These are phyloP conservation scores for Triops longicaudatus DNA, from an alignment of 1,140 invertebrate species.

Conservation along the genomic window DNA sequence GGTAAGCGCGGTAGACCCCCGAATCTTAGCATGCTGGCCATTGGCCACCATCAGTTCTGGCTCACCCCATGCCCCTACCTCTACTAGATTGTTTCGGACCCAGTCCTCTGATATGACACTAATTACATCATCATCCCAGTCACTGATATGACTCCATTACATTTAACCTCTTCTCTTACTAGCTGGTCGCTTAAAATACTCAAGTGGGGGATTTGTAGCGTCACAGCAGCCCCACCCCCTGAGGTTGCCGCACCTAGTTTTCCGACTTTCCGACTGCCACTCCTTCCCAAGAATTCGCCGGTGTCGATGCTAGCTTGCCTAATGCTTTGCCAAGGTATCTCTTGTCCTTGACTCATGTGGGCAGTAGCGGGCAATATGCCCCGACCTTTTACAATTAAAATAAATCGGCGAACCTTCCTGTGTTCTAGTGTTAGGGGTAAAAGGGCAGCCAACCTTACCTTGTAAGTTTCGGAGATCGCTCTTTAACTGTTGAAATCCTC, in stretches of 20 bases:
- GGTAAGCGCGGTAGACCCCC: background rate
- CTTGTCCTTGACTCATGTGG: background rate
- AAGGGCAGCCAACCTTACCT: background rate
- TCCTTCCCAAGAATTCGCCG: too few relatives aligned
- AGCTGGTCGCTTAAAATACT: background rate
- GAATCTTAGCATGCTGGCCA: background rate
- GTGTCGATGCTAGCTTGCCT: background rate
- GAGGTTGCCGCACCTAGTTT: background rate
- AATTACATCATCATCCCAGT: background rate
- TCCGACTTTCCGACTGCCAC: too few relatives aligned
- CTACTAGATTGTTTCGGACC: background rate
- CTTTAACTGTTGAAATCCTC: background rate
- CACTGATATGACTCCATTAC: background rate
- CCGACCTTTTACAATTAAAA: background rate
- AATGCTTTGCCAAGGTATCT: background rate
- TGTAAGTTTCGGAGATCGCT: background rate
- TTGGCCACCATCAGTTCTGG: background rate
- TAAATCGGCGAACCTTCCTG: background rate
- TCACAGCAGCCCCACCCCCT: background rate
- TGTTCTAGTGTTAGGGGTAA: background rate
- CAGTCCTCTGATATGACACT: background rate
- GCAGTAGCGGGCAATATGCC: background rate
- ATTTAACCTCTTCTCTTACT: background rate
- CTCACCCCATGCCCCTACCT: background rate
- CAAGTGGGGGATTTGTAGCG: background rate